These are phyloP conservation scores for Chironex yamaguchii DNA, from an alignment of 30 jellyfish, hydroid and myxozoan genomes.

Conservation along the genomic window DNA sequence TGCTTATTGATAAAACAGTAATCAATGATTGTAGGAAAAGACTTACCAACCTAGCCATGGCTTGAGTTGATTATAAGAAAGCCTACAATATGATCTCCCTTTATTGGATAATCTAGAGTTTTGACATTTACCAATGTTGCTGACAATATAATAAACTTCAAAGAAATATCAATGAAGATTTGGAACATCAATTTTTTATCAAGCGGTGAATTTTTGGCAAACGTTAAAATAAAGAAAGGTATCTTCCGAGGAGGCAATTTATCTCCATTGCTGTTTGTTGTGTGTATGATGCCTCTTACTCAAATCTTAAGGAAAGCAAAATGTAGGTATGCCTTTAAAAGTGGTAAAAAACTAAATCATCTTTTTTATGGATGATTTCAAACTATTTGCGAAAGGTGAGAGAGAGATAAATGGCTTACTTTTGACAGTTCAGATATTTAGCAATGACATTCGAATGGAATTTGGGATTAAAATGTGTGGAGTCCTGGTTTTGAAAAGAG, in stretches of 20 bases:
- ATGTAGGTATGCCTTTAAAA: background rate
- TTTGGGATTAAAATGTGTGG: background rate
- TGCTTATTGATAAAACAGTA: background rate
- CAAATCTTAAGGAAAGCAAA: slow-evolving; percentile 30
- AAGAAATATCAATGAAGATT: background rate
- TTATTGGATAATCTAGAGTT: no score
- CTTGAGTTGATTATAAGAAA: background rate
- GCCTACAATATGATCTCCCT: slow-evolving; percentile 17
- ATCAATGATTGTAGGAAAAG: background rate
- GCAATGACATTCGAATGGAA: slow-evolving; percentile 23
- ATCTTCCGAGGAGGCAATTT: slow-evolving; percentile 14
- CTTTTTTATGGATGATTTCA: slow-evolving; percentile 5
- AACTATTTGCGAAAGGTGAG: slow-evolving; percentile 13
- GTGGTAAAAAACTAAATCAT: background rate
- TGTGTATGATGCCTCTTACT: slow-evolving; percentile 16
- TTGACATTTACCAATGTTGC: slow-evolving; percentile 25
- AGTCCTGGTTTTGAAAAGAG: slow-evolving; percentile 17
- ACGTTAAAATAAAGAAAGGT: slow-evolving; percentile 16
- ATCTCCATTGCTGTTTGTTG: slow-evolving; percentile 22
- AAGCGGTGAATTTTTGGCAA: slow-evolving; percentile 14
- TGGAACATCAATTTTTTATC: slow-evolving; percentile 13
- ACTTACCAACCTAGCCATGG: background rate
- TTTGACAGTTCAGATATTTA: no score
- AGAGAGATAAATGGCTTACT: slow-evolving; percentile 26
- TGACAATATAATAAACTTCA: background rate